Conservation (phyloP, 1,140 invertebrate genomes). For the Tetramorium simillimum region DNA sequence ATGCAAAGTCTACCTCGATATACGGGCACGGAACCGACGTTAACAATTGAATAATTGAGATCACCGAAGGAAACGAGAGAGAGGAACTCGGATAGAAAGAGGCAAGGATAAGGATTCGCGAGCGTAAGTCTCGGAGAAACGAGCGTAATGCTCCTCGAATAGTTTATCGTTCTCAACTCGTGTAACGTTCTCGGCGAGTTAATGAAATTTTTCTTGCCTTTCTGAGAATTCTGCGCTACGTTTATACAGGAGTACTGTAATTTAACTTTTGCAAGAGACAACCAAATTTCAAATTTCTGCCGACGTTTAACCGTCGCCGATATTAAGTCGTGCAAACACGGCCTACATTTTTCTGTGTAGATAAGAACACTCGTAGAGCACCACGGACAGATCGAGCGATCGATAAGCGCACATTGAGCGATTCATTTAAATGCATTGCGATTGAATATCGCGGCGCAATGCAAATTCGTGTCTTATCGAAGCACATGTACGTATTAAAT, state of each 20-base stretch:
- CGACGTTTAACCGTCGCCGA: neutral
- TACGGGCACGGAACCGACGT: too few species aligned
- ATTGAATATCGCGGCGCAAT: constrained; percentile 10
- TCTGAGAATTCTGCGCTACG: neutral
- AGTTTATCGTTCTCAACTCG: neutral
- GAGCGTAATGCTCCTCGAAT: neutral
- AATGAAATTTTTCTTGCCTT: constrained; percentile 19
- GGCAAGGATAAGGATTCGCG: neutral
- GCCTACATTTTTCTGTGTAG: neutral
- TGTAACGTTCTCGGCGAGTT: neutral
- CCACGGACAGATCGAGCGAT: neutral
- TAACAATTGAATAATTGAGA: neutral
- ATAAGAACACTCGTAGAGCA: neutral
- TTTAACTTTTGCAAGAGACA: neutral
- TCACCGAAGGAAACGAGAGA: neutral
- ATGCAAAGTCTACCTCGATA: too few species aligned
- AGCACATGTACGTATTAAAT: constrained; percentile 24
- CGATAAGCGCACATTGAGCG: neutral
- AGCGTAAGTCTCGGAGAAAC: neutral
- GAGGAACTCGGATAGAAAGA: neutral
- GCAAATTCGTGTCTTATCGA: constrained; percentile 15
- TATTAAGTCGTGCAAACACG: neutral
- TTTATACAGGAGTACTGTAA: neutral
- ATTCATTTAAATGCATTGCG: neutral
- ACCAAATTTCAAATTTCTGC: neutral